Percentiles rank a stretch among this genome's conserved stretches.
Conservation (phyloP, 1,140 invertebrate species). For the Lanistes nyassanus region DNA sequence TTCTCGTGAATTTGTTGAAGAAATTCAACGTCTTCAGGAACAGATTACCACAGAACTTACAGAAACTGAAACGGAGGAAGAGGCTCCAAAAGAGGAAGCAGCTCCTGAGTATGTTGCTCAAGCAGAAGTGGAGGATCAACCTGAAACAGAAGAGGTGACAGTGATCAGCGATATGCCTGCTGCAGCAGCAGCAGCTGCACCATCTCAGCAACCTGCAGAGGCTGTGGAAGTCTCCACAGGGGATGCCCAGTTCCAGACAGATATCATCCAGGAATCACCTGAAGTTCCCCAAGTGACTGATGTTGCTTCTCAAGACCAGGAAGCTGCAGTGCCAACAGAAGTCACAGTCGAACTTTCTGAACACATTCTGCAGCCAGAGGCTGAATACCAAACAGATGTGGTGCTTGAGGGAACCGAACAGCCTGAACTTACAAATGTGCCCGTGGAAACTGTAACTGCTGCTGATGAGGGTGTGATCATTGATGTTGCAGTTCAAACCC, state of each 20-base stretch:
- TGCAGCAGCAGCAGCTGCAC: conserved; percentile 18
- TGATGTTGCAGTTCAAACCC: background rate
- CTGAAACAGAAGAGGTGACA: conserved; percentile 19
- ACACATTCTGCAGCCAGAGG: conserved; percentile 22
- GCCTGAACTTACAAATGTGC: conserved; percentile 26
- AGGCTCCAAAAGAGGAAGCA: conserved; percentile 28
- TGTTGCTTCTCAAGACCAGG: conserved; percentile 14
- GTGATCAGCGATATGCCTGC: conserved; percentile 28
- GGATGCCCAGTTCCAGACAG: conserved; percentile 32
- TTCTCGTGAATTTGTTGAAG: conserved; percentile 51
- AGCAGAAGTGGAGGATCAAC: conserved; percentile 25
- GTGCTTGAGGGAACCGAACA: conserved; percentile 14
- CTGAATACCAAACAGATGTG: conserved; percentile 5
- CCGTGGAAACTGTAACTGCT: conserved; percentile 13
- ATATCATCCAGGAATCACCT: conserved; percentile 30
- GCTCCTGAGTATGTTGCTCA: conserved; percentile 28
- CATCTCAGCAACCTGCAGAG: conserved; percentile 22
- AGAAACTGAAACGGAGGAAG: conserved; percentile 36
- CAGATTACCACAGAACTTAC: conserved; percentile 45
- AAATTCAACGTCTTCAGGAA: conserved; percentile 55
- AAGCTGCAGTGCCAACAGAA: conserved; percentile 13
- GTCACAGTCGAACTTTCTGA: conserved; percentile 6
- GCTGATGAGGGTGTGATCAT: conserved; percentile 16
- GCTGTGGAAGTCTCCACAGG: conserved; percentile 16
- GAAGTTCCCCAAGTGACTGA: conserved; percentile 19